A percentile compares a stretch with the other conserved stretches of the same genome.
Evolutionary conservation across 2,113 vertebrate genomes (phyloP).

Genomic region (Apistogramma diplotaenia): DNA sequence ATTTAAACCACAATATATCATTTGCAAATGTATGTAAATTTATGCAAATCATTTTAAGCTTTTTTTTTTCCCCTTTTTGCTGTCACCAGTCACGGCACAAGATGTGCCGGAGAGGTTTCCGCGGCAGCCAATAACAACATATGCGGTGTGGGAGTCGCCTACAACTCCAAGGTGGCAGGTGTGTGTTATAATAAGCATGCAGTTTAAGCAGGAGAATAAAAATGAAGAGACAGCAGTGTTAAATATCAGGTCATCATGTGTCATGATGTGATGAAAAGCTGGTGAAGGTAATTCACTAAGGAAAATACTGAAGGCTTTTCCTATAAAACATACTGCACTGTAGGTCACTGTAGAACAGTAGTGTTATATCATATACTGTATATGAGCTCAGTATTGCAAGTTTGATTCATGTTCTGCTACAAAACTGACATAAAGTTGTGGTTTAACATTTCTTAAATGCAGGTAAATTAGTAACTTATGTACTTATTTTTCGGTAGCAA

Average conservation of each 20-base stretch:
- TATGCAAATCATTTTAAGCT: slow-evolving; percentile 24
- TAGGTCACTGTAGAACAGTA: not conserved
- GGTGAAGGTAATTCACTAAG: slow-evolving; percentile 1
- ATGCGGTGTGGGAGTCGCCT: slow-evolving; percentile 96
- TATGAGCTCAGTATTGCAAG: slow-evolving; percentile 9
- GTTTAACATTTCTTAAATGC: not conserved
- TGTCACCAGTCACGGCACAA: slow-evolving; percentile 88
- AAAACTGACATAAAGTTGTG: not conserved
- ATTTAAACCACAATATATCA: not conserved
- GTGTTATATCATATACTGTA: not conserved
- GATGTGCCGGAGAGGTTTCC: slow-evolving; percentile 97
- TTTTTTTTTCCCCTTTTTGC: slow-evolving; percentile 1
- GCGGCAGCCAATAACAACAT: slow-evolving; percentile 98
- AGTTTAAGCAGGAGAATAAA: slow-evolving; percentile 9
- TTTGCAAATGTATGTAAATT: slow-evolving; percentile 42
- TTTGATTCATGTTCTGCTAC: not conserved
- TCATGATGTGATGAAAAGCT: slow-evolving; percentile 13
- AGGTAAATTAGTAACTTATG: not conserved
- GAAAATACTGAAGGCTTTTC: not conserved
- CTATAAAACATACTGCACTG: not conserved
- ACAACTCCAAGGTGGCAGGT: slow-evolving; percentile 98
- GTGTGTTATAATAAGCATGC: slow-evolving; percentile 44
- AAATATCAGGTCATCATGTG: slow-evolving; percentile 20
- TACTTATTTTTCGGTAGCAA: not conserved
- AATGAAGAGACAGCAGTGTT: slow-evolving; percentile 10